These are phyloP conservation scores for Gobio gobio DNA, from an alignment of 2,113 vertebrate genomes.

Conservation along the genomic window DNA sequence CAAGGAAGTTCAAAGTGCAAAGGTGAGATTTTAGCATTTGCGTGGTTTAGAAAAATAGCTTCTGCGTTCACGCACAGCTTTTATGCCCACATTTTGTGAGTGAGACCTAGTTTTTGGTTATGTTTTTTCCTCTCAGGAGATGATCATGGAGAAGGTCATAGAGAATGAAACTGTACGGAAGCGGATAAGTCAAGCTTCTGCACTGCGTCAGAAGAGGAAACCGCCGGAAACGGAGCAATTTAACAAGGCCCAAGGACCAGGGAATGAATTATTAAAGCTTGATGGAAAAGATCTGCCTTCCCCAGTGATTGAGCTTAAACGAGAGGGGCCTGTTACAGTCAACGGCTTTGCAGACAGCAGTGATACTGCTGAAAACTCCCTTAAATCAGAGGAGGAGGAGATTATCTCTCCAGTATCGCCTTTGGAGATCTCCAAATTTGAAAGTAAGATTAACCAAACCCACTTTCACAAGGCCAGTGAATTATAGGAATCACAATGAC, in stretches of 20 bases:
- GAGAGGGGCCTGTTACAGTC: constrained; percentile 29
- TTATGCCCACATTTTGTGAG: neutral
- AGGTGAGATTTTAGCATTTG: constrained; percentile 70
- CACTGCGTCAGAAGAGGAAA: constrained; percentile 75
- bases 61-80: neutral
- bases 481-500: neutral
- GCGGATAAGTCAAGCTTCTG: constrained; percentile 78
- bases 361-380: constrained; percentile 43
- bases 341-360: constrained; percentile 27
- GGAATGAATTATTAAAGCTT: constrained; percentile 44
- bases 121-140: constrained; percentile 69
- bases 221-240: constrained; percentile 44
- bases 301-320: constrained; percentile 57
- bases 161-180: constrained; percentile 79
- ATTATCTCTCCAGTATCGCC: constrained; percentile 55
- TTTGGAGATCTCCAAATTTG: constrained; percentile 78
- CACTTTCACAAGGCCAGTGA: neutral
- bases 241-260: constrained; percentile 31
- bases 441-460: constrained; percentile 75
- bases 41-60: neutral
- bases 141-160: constrained; percentile 83
- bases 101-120: neutral
- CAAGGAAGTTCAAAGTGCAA: constrained; percentile 81
- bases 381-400: constrained; percentile 39
- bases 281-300: constrained; percentile 47